A percentile compares a stretch with the other conserved stretches of the same genome.
Conservation (phyloP, 2,888 invertebrate genomes). For the Synergus japonicus region DNA sequence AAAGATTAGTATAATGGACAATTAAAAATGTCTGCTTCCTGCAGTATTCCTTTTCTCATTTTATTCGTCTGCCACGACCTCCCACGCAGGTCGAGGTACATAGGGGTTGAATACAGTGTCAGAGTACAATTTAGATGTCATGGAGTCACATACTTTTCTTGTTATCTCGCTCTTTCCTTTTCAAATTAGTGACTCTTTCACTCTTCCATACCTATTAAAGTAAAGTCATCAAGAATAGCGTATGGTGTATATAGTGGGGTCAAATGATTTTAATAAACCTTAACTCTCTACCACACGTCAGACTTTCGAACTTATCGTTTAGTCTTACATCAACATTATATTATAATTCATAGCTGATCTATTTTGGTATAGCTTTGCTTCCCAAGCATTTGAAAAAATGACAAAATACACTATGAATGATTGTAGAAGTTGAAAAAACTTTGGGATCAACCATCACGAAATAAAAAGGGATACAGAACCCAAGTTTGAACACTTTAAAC, state of each 20-base stretch:
- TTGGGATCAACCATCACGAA: background rate
- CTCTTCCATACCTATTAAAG: conserved; percentile 54
- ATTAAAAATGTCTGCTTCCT: conserved; percentile 37
- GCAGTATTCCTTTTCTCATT: conserved; percentile 40
- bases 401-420: no score
- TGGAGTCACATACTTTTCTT: conserved; percentile 55
- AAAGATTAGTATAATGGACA: background rate
- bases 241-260: conserved; percentile 65
- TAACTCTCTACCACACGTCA: conserved; percentile 62
- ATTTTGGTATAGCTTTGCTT: background rate
- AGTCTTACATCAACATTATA: conserved; percentile 15
- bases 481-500: conserved; percentile 9
- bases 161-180: conserved; percentile 47
- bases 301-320: conserved; percentile 56
- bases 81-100: conserved; percentile 56
- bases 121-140: conserved; percentile 62
- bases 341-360: background rate
- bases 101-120: conserved; percentile 58
- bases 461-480: conserved; percentile 23
- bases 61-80: conserved; percentile 47
- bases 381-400: background rate
- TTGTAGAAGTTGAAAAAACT: background rate
- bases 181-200: conserved; percentile 45
- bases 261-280: conserved; percentile 72
- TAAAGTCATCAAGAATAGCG: conserved; percentile 64